These are phyloP conservation scores for Amitus sp. DNA, from an alignment of 2,888 invertebrate genomes.

Conservation along the genomic window DNA sequence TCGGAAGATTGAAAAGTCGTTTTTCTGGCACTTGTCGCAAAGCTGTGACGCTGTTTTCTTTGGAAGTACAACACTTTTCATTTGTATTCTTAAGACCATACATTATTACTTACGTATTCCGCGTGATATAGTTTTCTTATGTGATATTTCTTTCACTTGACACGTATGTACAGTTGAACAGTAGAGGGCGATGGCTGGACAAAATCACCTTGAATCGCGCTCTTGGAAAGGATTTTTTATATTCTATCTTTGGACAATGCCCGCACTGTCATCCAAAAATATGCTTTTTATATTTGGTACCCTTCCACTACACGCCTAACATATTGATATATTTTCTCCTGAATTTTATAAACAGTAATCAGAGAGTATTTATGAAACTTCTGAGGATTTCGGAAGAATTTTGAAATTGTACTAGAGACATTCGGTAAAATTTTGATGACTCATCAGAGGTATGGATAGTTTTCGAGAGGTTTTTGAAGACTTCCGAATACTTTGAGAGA, in stretches of 20 bases:
- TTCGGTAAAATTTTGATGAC: no score
- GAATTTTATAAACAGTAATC: no score
- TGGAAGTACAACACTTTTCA: conserved; percentile 27
- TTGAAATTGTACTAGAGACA: no score
- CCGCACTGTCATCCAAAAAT: conserved; percentile 34
- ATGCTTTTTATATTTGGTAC: conserved; percentile 17
- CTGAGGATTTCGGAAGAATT: no score
- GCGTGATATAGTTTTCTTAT: conserved; percentile 37
- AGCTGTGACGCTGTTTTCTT: conserved; percentile 30
- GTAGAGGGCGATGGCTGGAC: conserved; percentile 62
- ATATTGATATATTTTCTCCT: neutral
- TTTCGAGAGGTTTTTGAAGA: no score
- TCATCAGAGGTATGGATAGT: no score
- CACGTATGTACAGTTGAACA: conserved; percentile 56
- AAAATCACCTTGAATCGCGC: conserved; percentile 39
- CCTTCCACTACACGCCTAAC: conserved; percentile 2
- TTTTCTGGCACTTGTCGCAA: conserved; percentile 41
- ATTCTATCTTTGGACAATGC: conserved; percentile 25
- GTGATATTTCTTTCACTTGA: conserved; percentile 24
- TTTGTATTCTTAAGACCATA: conserved; percentile 32
- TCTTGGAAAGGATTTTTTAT: conserved; percentile 14
- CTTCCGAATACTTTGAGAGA: no score
- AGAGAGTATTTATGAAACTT: no score
- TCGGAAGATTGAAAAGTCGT: conserved; percentile 5
- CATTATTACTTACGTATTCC: conserved; percentile 28